A percentile compares a stretch with the other conserved stretches of the same genome.
Conservation (phyloP, 1,140 invertebrate genomes). For the Drosophila guanche region DNA sequence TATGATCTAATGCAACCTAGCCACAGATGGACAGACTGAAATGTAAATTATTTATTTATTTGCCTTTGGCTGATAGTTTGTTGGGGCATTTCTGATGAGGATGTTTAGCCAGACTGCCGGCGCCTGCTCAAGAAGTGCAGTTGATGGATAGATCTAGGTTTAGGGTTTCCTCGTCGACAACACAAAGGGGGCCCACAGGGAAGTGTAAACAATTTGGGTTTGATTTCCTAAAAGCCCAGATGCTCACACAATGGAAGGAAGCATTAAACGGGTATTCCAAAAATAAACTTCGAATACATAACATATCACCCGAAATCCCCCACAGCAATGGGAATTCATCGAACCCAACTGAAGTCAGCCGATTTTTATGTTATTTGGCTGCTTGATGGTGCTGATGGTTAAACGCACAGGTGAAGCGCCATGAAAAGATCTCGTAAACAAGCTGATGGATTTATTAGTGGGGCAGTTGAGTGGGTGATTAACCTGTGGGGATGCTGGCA, state of each 20-base stretch:
- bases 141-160: too few relatives aligned
- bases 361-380: constrained; percentile 11
- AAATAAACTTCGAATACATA: constrained; percentile 21
- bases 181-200: constrained; percentile 2
- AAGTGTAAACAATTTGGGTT: constrained; percentile 9
- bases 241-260: background rate
- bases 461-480: constrained; percentile 3
- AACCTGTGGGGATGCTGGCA: constrained; percentile 6
- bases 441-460: constrained; percentile 39
- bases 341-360: constrained; percentile 15
- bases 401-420: constrained; percentile 8
- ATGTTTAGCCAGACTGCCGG: background rate
- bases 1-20: constrained; percentile 31
- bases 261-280: constrained; percentile 32
- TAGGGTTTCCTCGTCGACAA: too few relatives aligned
- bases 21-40: constrained; percentile 4
- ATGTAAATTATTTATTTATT: constrained; percentile 27
- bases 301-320: constrained; percentile 6
- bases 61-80: constrained; percentile 18
- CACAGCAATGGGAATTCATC: constrained; percentile 19
- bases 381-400: constrained; percentile 1
- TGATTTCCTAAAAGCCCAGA: constrained; percentile 4
- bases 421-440: constrained; percentile 37
- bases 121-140: background rate
- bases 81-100: constrained; percentile 18